Evolutionary conservation across 2,888 invertebrate genomes (phyloP).

Genomic region (Coleophora flavipennella): DNA sequence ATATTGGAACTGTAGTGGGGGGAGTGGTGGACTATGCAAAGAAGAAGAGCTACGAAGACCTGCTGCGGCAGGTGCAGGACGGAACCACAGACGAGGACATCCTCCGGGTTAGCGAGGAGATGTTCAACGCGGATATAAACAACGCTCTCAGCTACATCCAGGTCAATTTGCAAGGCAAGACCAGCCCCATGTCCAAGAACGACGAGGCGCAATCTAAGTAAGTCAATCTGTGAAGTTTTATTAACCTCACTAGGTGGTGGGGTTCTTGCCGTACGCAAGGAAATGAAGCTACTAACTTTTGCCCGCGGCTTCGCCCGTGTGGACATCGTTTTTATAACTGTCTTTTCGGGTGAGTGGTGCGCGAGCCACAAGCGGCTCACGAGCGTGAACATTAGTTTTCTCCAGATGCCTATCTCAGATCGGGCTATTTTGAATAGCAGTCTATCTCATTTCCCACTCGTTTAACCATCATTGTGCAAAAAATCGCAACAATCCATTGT

Average conservation of each 20-base stretch:
- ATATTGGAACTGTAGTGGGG: constrained; percentile 62
- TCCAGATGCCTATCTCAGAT: too few species aligned
- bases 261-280: too few species aligned
- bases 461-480: too few species aligned
- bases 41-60: constrained; percentile 62
- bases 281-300: too few species aligned
- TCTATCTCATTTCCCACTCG: too few species aligned
- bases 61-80: constrained; percentile 57
- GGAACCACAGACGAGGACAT: constrained; percentile 78
- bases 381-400: too few species aligned
- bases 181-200: constrained; percentile 76
- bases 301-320: too few species aligned
- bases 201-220: constrained; percentile 85
- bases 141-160: constrained; percentile 80
- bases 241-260: constrained; percentile 3
- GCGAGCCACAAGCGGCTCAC: too few species aligned
- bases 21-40: constrained; percentile 64
- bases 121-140: constrained; percentile 81
- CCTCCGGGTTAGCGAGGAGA: constrained; percentile 78
- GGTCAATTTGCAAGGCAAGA: constrained; percentile 82
- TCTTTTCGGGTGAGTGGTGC: too few species aligned
- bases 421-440: too few species aligned
- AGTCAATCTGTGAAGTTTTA: constrained; percentile 34
- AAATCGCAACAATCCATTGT: too few species aligned
- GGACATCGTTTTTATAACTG: too few species aligned